A percentile compares a stretch with the other conserved stretches of the same genome.
These are phyloP conservation scores for Ligdia adustata DNA, from an alignment of 2,888 invertebrate genomes.

Conservation along the genomic window DNA sequence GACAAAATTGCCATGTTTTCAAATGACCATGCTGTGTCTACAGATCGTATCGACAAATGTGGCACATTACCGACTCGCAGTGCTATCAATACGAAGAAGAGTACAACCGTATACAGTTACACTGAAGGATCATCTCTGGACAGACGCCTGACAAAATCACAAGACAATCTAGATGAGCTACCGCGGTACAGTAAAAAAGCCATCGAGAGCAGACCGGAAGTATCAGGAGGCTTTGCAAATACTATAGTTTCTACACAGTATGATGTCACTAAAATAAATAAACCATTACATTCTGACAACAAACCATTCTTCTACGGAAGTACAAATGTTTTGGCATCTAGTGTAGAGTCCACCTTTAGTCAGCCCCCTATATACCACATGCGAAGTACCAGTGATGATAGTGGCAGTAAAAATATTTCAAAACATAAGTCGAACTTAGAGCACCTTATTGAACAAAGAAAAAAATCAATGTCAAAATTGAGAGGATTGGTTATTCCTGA, in stretches of 20 bases:
- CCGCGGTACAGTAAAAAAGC: slow-evolving; percentile 66
- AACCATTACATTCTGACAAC: slow-evolving; percentile 50
- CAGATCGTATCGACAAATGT: slow-evolving; percentile 72
- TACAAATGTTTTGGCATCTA: slow-evolving; percentile 66
- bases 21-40: slow-evolving; percentile 69
- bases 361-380: slow-evolving; percentile 63
- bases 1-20: slow-evolving; percentile 96
- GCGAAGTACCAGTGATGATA: slow-evolving; percentile 75
- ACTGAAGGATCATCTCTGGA: slow-evolving; percentile 68
- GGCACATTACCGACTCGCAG: slow-evolving; percentile 66
- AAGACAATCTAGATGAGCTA: slow-evolving; percentile 81
- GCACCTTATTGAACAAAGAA: slow-evolving; percentile 91
- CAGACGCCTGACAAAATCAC: slow-evolving; percentile 74
- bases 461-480: slow-evolving; percentile 92
- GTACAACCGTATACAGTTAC: slow-evolving; percentile 59
- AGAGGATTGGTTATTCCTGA: slow-evolving; percentile 96
- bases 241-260: slow-evolving; percentile 48
- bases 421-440: slow-evolving; percentile 87
- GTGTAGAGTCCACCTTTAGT: slow-evolving; percentile 54
- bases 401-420: slow-evolving; percentile 57
- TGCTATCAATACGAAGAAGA: slow-evolving; percentile 59
- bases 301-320: slow-evolving; percentile 78
- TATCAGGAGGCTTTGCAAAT: slow-evolving; percentile 79
- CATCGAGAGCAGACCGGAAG: slow-evolving; percentile 68
- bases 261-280: slow-evolving; percentile 47